Base-by-base conservation (phyloP, 1,140 invertebrate genomes). In the Chelonus insularis region DNA sequence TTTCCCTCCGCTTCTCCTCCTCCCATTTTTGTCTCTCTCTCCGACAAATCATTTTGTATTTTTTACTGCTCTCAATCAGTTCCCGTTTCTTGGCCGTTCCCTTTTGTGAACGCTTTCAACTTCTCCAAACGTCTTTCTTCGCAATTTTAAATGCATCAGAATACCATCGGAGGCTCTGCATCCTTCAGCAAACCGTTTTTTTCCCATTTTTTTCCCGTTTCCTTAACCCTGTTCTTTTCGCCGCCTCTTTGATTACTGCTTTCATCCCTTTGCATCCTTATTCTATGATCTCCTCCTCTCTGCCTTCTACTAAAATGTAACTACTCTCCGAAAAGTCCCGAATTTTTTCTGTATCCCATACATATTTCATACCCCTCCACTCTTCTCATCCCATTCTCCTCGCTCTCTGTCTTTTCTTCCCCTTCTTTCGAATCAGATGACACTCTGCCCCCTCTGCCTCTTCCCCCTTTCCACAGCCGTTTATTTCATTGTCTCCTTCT, bases 1-100 rank as follows among this genome's bases (percentile, higher is more conserved):
- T 43, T 36, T 55, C 39, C n/a, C 47, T 41, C 25, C 29, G 32
- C 23, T 23, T 56, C 20, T 61, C 45, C n/a, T 48, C 21, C 37
- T 41, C 23, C 60, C 60, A 62, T 36, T 55, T 43, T 23, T 62
- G 43, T 47, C 56, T 56, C 2, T 39, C 60, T 6, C 56, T 18
- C 18, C 37, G 56, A 12, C 23, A 34, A 14, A 32, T 48, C 39
- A 21, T 5, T 36, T 18, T 62, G 18, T 45, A 45, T 20, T 55
- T 29, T 21, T 4, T 50, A 23, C 50, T 56, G 23, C 37, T 56
- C 11, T 14, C 11, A 1, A 36, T 36, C 1, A 3, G 16, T 23
- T 48, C 41, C 14, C 60, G 56, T 4, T 39, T 1, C 16, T 56
- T 56, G n/a, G 47, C 21, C 4, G 56, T 43, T 12, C 9, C 20